A percentile compares a stretch with the other conserved stretches of the same genome.
Conservation (phyloP, 2,888 invertebrate genomes). For the Synergus itoensis region DNA sequence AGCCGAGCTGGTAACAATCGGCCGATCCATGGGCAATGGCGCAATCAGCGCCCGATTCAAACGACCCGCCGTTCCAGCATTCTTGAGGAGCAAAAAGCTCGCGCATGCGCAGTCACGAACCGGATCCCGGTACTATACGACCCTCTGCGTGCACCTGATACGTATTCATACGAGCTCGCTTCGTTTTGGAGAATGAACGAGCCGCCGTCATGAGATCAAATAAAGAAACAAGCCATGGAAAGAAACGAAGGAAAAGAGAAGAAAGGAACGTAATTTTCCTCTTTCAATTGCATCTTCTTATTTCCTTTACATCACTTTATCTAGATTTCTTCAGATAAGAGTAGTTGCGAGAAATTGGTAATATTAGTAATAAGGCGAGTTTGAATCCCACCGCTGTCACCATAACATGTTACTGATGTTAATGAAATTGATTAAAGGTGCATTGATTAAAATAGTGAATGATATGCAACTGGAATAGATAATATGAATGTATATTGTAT, state of each 20-base stretch:
- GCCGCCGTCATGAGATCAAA: constrained; percentile 44
- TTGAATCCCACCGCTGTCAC: too few species aligned
- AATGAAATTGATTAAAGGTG: too few species aligned
- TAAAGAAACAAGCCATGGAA: constrained; percentile 55
- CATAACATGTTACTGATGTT: too few species aligned
- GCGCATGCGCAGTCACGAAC: constrained; percentile 73
- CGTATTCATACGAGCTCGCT: constrained; percentile 63
- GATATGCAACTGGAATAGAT: not conserved
- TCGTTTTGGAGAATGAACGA: constrained; percentile 55
- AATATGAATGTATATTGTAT: not conserved
- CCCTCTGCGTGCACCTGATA: constrained; percentile 60
- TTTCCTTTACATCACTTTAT: not conserved
- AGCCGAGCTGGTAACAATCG: constrained; percentile 70
- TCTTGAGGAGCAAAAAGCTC: constrained; percentile 71
- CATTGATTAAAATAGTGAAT: too few species aligned
- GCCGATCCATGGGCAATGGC: constrained; percentile 61
- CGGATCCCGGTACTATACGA: constrained; percentile 55
- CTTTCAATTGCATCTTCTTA: not conserved
- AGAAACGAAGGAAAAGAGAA: not conserved
- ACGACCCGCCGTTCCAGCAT: constrained; percentile 75
- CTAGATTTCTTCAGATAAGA: not conserved
- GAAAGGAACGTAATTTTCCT: constrained; percentile 2
- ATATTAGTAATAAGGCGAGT: too few species aligned
- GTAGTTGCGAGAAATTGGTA: not conserved
- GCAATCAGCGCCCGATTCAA: constrained; percentile 74